Evolutionary conservation across 1,140 invertebrate species (phyloP), one percentile per base, ranked within the genome.

Genomic region (Hesperophylax magnus): DNA sequence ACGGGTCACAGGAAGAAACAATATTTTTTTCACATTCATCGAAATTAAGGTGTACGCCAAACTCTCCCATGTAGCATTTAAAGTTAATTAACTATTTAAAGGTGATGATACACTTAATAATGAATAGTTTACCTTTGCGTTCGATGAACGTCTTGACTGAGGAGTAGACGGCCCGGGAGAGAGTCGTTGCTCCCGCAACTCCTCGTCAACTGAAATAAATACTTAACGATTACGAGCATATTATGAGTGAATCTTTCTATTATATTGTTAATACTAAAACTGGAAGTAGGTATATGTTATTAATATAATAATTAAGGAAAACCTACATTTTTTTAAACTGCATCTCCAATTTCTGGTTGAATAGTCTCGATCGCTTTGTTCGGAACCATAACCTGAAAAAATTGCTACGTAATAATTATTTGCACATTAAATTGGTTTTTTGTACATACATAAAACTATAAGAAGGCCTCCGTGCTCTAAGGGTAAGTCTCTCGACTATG

Each of bases 321-420:
- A 86, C 88, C 90, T 86, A 93, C 93, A 91, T 88, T 92, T 93
- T 82, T 91, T 89, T 78, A 91, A 89, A 82, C 90, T 91, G 83
- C 89, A 88, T 84, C 91, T 91, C 93, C 93, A 94, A 82, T 93
- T 91, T 84, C 92, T 89, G 75, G 87, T 85, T 81, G 88, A 88
- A 87, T 87, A 90, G 76, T 94, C 94, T 76, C 92, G 88, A 77
- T 95, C 94, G 82, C 93, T 94, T 85, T 93, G 90, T 88, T 95
- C 94, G 8, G 94, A 95, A 79, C 93, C 93, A 84, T 95, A 95
- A 76, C 94, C 94, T 91, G 82, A 79, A 82, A 80, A 58, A 69
- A 65, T 1, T 58, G 9, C 20, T 20, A 4, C 20, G 17, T 58
- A 58, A 58, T 58, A 14, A 47, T 14, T 11, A 6, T 47, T 47